phyloP scores from a whole-genome alignment of 1,140 invertebrate genomes.

The Pseudomyrmex concolor region DNA sequence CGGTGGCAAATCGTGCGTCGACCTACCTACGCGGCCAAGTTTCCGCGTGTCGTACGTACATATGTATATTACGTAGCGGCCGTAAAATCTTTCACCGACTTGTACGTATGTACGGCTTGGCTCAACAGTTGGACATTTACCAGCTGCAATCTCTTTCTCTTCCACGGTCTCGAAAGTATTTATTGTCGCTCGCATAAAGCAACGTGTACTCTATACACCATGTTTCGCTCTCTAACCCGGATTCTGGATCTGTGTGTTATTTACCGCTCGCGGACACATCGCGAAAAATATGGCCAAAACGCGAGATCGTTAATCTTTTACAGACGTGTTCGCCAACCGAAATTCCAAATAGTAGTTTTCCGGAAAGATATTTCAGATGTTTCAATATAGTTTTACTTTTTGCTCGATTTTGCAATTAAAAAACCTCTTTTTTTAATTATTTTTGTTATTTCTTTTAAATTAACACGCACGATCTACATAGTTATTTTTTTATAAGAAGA shows the following conservation, averaged over 20 bases:
- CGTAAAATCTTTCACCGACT: constrained; percentile 64
- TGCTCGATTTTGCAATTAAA: no score
- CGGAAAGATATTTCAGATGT: background rate
- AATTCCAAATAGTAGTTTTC: background rate
- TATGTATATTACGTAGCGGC: constrained; percentile 25
- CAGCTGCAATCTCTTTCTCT: constrained; percentile 58
- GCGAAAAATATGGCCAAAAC: constrained; percentile 32
- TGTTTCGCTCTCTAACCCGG: constrained; percentile 43
- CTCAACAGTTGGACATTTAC: constrained; percentile 43
- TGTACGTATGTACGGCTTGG: constrained; percentile 10
- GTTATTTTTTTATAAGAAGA: no score
- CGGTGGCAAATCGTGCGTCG: constrained; percentile 23
- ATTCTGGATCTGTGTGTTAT: constrained; percentile 33
- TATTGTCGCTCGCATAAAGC: constrained; percentile 59
- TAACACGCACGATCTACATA: no score
- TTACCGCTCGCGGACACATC: constrained; percentile 33
- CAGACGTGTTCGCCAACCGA: background rate
- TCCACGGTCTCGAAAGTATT: constrained; percentile 54
- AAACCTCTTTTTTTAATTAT: background rate
- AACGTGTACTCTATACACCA: constrained; percentile 19
- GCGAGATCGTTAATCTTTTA: constrained; percentile 1
- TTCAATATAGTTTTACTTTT: constrained; percentile 2
- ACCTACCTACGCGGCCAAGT: constrained; percentile 42
- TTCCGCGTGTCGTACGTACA: constrained; percentile 26
- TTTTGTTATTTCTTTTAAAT: no score